Evolutionary conservation across 1,140 invertebrate genomes (phyloP).

Genomic region (Lasioglossum baleicum): DNA sequence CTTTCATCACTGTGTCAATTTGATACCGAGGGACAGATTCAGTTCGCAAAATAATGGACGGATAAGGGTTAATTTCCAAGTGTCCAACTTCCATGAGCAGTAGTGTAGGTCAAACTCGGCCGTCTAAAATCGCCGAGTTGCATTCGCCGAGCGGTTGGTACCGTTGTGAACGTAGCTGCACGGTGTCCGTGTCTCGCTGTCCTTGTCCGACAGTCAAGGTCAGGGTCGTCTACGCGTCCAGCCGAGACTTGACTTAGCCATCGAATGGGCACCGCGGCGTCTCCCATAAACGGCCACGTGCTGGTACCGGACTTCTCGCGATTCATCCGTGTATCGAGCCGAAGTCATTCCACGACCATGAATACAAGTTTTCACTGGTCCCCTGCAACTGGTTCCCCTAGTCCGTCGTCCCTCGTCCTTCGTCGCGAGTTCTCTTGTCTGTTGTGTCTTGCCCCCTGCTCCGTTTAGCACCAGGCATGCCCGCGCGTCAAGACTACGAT

Average conservation of each 20-base stretch:
- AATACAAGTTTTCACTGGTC: slow-evolving; percentile 42
- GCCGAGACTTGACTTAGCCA: slow-evolving; percentile 35
- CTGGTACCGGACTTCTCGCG: slow-evolving; percentile 30
- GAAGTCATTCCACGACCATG: slow-evolving; percentile 26
- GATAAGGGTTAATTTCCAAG: no score
- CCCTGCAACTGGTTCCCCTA: neutral
- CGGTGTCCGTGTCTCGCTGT: slow-evolving; percentile 53
- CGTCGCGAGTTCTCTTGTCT: no score
- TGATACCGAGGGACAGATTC: no score
- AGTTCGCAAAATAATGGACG: no score
- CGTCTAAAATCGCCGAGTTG: neutral
- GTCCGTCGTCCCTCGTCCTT: no score
- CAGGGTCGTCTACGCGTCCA: slow-evolving; percentile 62
- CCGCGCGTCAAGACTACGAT: no score
- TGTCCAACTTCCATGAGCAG: no score
- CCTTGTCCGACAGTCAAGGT: slow-evolving; percentile 69
- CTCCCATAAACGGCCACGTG: slow-evolving; percentile 70
- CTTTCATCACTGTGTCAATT: no score
- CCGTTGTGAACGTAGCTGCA: slow-evolving; percentile 54
- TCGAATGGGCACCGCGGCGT: slow-evolving; percentile 58
- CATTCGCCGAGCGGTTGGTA: neutral
- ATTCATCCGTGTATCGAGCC: slow-evolving; percentile 37
- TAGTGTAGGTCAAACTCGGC: slow-evolving; percentile 3
- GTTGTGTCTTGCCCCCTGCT: no score
- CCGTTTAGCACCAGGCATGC: no score